Conservation (phyloP, 2,113 vertebrate genomes). For the Xiphias gladius region DNA sequence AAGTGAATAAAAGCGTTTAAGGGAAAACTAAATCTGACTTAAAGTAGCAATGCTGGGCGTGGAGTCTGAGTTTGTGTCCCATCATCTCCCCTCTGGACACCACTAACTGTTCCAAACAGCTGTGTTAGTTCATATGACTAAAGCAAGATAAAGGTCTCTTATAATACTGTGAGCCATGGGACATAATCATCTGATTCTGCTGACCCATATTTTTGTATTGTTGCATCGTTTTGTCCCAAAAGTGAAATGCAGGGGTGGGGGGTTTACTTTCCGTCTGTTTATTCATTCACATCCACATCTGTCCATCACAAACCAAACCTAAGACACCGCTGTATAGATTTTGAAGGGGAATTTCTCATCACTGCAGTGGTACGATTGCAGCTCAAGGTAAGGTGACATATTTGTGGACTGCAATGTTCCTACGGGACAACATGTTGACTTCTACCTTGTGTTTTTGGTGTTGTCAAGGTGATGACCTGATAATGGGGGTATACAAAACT, state of each 20-base stretch:
- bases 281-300: conserved; percentile 27
- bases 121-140: conserved; percentile 67
- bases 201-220: conserved; percentile 70
- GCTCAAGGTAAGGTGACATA: neutral
- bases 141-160: conserved; percentile 60
- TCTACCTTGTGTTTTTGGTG: conserved; percentile 34
- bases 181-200: conserved; percentile 66
- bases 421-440: conserved; percentile 5
- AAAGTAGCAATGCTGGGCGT: conserved; percentile 44
- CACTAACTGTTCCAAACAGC: conserved; percentile 63
- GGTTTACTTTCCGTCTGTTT: conserved; percentile 24
- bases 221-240: conserved; percentile 54
- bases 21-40: conserved; percentile 7
- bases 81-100: conserved; percentile 50
- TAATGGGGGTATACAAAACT: conserved; percentile 5
- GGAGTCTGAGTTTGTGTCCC: conserved; percentile 38
- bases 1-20: conserved; percentile 8
- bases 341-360: neutral
- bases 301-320: conserved; percentile 10
- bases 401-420: neutral
- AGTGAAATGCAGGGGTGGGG: conserved; percentile 29
- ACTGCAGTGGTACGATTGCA: neutral
- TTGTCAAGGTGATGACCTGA: conserved; percentile 41
- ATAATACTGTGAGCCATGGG: conserved; percentile 56
- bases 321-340: neutral